Evolutionary conservation across 2,113 vertebrate species (phyloP), one percentile per base, ranked within the genome.

Genomic region (Malurus melanocephalus): DNA sequence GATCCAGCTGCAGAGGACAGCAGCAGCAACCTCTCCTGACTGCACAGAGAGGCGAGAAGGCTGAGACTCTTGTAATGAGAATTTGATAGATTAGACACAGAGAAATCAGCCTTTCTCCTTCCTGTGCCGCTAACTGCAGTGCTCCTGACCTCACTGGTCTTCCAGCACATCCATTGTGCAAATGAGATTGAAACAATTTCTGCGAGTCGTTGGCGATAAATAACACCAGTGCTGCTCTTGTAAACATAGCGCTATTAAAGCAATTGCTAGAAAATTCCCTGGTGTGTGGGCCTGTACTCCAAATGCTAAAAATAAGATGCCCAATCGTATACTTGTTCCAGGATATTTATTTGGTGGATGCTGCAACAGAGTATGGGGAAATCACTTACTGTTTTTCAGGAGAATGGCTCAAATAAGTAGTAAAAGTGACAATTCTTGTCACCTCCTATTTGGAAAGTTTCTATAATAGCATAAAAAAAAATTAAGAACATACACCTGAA

Each of bases 121-220:
- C 53, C 61, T 38, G 40, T 9, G 21, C 61, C 69, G 52, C 77
- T 87, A 42, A 76, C 51, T 4, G 19, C 77, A 66, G 69, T 68
- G 8, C 38, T 94, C 62, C 92, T 62, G 73, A 81, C 93, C 92
- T 90, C 59, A 53, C 85, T n/a, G 55, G 42, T 84, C 78, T 68
- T 83, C 53, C 30, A 87, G 75, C 69, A 73, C 55, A 91, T 93
- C 56, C 82, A 49, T 91, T 92, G 91, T 85, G 76, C 73, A 92
- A 93, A 94, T 93, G 90, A 89, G 80, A 91, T 85, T 95, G 85
- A 88, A 91, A 92, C 87, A 85, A 92, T 93, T 95, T 91, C 85
- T 93, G 91, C 87, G 72, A 92, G 76, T 93, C 53, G 61, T 74
- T 92, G 85, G 32, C 73, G 57, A 85, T 89, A 95, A 95, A 88